Base-by-base conservation (phyloP, 2,113 vertebrate genomes). In the Trichomycterus rosablanca region DNA sequence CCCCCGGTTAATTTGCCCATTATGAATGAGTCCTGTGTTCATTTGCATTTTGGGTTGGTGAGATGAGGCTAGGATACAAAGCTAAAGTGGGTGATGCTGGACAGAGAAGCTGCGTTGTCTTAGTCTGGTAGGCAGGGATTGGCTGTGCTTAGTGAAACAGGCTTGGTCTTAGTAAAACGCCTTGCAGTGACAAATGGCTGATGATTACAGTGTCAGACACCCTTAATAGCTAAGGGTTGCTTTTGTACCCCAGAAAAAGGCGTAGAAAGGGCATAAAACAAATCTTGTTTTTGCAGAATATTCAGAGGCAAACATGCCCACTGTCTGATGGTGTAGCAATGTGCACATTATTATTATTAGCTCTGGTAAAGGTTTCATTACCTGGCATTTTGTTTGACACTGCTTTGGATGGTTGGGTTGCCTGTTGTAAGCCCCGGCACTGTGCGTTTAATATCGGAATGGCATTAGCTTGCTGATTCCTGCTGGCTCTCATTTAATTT, bases 131-230 rank as follows among this genome's bases (percentile, higher is more conserved):
- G 23, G 45, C 12, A 16, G 24, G 22, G 53, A 65, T 40, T 56
- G 43, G 39, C 18, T 40, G 49, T 18, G 62, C 51, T 76, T 62
- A 40, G 15, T 52, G 37, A 35, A 19, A 62, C 70, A 66, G 73
- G 57, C 23, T 1, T n/a, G 60, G 64, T 56, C 44, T 58, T 42
- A 44, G 52, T 15, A 53, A 72, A 70, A 34, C 45, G 62, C 59
- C 58, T 54, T 18, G 20, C 57, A 4, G 44, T 76, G 72, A 81
- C 53, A 66, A 80, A 81, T 78, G 69, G 52, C 58, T 20, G 62
- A 60, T 66, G 59, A 77, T 81, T 69, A 72, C 63, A 51, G 57
- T 71, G 74, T 82, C 78, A 75, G 39, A 76, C 59, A 71, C 30
- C 59, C 22, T 53, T 53, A 52, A 2, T 55, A 24, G 35, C n/a